These are phyloP conservation scores for Leucophenga varia DNA, from an alignment of 1,140 invertebrate species.

Conservation along the genomic window DNA sequence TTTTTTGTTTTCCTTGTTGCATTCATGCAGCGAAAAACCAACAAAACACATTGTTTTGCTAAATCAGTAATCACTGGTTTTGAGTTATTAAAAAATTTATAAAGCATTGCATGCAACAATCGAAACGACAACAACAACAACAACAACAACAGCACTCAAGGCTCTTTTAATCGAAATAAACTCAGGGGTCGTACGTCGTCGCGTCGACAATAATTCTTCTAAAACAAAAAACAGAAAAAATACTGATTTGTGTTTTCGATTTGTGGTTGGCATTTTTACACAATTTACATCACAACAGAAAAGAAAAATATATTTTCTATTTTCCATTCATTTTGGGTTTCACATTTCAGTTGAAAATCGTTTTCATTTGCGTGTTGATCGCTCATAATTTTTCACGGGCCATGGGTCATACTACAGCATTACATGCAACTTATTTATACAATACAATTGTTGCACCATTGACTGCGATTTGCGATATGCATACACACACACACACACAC, in stretches of 20 bases:
- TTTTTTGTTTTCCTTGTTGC: not conserved
- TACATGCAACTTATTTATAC: no score
- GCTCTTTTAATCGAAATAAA: no score
- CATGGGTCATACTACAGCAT: constrained; percentile 33
- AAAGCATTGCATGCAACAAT: no score
- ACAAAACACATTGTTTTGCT: constrained; percentile 52
- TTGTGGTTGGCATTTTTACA: not conserved
- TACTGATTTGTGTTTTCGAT: constrained; percentile 2
- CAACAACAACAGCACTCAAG: no score
- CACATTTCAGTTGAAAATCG: constrained; percentile 37
- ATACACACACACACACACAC: no score
- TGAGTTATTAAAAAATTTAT: no score
- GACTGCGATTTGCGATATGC: no score
- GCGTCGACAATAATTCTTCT: constrained; percentile 24
- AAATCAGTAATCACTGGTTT: constrained; percentile 34
- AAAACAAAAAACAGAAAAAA: not conserved
- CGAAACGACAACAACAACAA: no score
- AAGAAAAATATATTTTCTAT: no score
- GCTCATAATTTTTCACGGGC: constrained; percentile 38
- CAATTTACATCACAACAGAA: constrained; percentile 22
- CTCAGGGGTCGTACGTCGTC: no score
- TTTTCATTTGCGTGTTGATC: constrained; percentile 36
- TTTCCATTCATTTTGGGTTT: no score
- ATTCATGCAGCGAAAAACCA: constrained; percentile 21
- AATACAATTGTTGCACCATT: no score